phyloP scores from a whole-genome alignment of 92 coral and sea anemone species.

The Porites cylindrica region DNA sequence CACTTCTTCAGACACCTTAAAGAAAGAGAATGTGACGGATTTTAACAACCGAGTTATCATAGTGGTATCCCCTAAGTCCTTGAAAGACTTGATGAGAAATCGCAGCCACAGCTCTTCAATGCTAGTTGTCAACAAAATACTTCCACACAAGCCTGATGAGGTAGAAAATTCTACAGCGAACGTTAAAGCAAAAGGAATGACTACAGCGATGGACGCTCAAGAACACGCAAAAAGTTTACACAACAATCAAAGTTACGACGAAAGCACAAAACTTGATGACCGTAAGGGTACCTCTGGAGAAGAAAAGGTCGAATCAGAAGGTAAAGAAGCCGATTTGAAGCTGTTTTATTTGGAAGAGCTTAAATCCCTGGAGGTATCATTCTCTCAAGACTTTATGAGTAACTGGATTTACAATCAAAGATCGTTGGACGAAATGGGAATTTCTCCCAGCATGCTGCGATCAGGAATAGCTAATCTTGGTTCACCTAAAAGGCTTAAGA shows the following conservation, averaged over 20 bases:
- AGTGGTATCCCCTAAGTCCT: conserved; percentile 34
- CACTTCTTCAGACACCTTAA: conserved; percentile 8
- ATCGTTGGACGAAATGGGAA: conserved; percentile 83
- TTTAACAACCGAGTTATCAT: conserved; percentile 27
- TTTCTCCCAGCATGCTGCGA: conserved; percentile 83
- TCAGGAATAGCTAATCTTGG: conserved; percentile 90
- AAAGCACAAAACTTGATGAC: too few species aligned
- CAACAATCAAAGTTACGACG: too few species aligned
- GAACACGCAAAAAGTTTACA: background rate
- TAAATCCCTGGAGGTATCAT: conserved; percentile 70
- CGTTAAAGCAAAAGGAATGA: background rate
- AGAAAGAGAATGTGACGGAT: conserved; percentile 43
- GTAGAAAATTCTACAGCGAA: background rate
- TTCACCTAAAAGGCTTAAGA: conserved; percentile 74
- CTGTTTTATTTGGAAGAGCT: conserved; percentile 63
- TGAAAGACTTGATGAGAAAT: conserved; percentile 35
- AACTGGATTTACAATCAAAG: conserved; percentile 91
- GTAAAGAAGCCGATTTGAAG: background rate
- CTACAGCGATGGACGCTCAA: background rate
- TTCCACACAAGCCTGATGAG: background rate
- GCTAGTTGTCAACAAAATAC: background rate
- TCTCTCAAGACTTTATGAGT: conserved; percentile 82
- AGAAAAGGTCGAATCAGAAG: background rate
- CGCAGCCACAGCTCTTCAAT: conserved; percentile 1
- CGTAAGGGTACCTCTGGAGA: background rate